Conservation (phyloP, 1,140 invertebrate genomes). For the Drosophila santomea region DNA sequence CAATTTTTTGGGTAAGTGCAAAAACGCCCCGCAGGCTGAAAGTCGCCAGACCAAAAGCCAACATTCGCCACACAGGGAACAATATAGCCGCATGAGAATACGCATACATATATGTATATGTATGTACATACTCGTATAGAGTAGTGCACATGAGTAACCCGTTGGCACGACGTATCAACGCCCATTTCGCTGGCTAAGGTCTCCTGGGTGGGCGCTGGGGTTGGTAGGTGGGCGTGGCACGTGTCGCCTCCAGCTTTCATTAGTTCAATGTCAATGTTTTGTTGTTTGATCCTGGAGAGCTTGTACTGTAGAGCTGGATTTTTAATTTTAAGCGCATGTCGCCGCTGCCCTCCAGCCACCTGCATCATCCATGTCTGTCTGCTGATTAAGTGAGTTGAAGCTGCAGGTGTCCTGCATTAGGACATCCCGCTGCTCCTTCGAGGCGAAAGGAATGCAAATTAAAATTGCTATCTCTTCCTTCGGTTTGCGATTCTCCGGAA, state of each 20-base stretch:
- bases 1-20: constrained; percentile 23
- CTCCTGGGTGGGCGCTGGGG: constrained; percentile 1
- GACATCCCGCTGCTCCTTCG: constrained; percentile 12
- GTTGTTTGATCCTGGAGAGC: constrained; percentile 26
- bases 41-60: constrained; percentile 22
- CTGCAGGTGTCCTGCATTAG: constrained; percentile 46
- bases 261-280: constrained; percentile 72
- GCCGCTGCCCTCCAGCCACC: constrained; percentile 11
- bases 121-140: too few relatives aligned
- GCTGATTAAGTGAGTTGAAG: constrained; percentile 57
- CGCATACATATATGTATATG: not conserved
- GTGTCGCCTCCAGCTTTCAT: constrained; percentile 68
- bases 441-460: constrained; percentile 59
- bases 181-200: constrained; percentile 21
- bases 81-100: not conserved
- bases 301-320: constrained; percentile 20
- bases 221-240: constrained; percentile 8
- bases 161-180: constrained; percentile 44
- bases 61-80: not conserved
- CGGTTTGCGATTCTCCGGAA: not conserved
- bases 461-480: constrained; percentile 31
- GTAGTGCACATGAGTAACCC: constrained; percentile 39
- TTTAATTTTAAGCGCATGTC: constrained; percentile 64
- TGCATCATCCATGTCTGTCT: constrained; percentile 20
- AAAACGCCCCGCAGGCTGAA: constrained; percentile 19